A percentile compares a stretch with the other conserved stretches of the same genome.
Evolutionary conservation across 2,888 invertebrate species (phyloP).

Genomic region (Caenorhabditis virilis): DNA sequence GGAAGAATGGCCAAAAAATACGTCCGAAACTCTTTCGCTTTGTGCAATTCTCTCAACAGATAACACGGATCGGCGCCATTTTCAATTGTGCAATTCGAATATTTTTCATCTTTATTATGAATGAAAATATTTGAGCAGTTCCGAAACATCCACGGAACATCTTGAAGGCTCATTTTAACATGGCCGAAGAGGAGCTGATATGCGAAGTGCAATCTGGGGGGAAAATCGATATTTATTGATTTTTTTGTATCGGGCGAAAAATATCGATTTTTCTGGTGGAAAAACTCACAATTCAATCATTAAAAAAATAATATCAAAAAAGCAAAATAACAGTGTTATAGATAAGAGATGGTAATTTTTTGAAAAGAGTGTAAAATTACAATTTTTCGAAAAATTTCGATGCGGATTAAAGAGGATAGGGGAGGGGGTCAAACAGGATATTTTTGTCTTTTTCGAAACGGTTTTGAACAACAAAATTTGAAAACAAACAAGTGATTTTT

Average conservation of each 20-base stretch:
- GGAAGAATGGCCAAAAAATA: conserved; percentile 64
- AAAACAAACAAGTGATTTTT: not conserved
- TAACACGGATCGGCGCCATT: conserved; percentile 34
- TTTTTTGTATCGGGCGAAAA: no score
- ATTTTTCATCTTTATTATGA: conserved; percentile 39
- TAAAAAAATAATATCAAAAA: not conserved
- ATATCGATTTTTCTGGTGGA: not conserved
- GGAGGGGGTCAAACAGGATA: no score
- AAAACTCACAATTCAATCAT: not conserved
- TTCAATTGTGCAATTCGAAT: conserved; percentile 35
- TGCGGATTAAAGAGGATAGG: no score
- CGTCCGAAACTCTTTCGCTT: conserved; percentile 63
- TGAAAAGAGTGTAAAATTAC: no score
- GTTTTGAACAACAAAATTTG: not conserved
- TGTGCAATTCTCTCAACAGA: conserved; percentile 51
- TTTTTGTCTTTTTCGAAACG: no score
- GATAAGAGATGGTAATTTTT: no score
- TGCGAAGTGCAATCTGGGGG: conserved; percentile 1
- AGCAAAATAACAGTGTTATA: not conserved
- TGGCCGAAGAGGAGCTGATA: conserved; percentile 23
- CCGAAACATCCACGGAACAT: conserved; percentile 34
- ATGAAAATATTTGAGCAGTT: conserved; percentile 38
- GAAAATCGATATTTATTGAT: no score
- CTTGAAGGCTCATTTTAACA: conserved; percentile 31
- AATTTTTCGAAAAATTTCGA: no score